Conservation (phyloP, 2,113 vertebrate genomes). For the Tricholaema leucomelas region DNA sequence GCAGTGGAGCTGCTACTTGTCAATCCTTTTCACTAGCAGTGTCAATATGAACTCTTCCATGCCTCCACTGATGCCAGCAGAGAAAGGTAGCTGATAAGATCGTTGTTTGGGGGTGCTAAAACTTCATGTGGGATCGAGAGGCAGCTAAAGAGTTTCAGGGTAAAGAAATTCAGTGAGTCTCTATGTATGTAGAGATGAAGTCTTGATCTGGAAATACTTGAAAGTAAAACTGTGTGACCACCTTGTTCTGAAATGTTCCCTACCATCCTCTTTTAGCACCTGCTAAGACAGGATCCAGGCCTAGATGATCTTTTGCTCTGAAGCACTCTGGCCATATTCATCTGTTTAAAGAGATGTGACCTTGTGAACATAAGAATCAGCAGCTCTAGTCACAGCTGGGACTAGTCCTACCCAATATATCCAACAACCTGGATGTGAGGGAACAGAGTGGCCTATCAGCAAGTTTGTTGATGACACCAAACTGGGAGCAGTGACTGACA, state of each 20-base stretch:
- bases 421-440: too few species aligned
- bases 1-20: slow-evolving; percentile 45
- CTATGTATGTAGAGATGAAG: not conserved
- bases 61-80: not conserved
- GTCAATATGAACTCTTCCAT: not conserved
- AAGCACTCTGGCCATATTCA: not conserved
- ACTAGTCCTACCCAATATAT: too few species aligned
- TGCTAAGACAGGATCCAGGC: not conserved
- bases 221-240: not conserved
- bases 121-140: not conserved
- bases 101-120: not conserved
- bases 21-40: not conserved
- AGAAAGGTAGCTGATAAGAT: not conserved
- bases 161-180: not conserved
- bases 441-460: too few species aligned
- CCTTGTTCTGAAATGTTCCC: not conserved
- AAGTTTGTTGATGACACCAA: too few species aligned
- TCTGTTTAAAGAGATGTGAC: not conserved
- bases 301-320: not conserved
- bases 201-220: not conserved
- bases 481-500: too few species aligned
- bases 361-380: not conserved
- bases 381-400: not conserved
- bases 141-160: not conserved
- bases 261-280: not conserved